Percentiles rank a stretch among this genome's conserved stretches.
These are phyloP conservation scores for Peromyscus aztecus DNA, from an alignment of 2,797 vertebrate genomes.

Conservation along the genomic window DNA sequence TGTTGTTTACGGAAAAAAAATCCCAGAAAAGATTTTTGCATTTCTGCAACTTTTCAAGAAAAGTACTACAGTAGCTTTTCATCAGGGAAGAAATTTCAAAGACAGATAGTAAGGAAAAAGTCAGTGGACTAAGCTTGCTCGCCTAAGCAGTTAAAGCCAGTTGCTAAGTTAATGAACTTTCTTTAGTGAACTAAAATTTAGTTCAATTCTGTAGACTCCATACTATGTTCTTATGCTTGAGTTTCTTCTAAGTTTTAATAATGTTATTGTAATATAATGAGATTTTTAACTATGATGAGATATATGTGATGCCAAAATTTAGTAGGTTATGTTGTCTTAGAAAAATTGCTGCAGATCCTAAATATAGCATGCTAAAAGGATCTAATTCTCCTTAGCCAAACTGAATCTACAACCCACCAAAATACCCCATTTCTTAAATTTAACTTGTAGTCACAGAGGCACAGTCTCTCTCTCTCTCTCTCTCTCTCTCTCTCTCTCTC, in stretches of 20 bases:
- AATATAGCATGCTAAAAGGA: slow-evolving; percentile 69
- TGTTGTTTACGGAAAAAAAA: slow-evolving; percentile 12
- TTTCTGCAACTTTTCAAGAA: slow-evolving; percentile 67
- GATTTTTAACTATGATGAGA: not conserved
- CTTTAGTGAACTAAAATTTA: slow-evolving; percentile 62
- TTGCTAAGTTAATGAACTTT: slow-evolving; percentile 55
- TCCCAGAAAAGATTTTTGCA: slow-evolving; percentile 59
- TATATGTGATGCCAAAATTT: not conserved
- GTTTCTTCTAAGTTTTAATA: slow-evolving; percentile 36
- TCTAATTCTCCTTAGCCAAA: slow-evolving; percentile 77
- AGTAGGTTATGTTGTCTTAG: slow-evolving; percentile 39
- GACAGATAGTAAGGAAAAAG: slow-evolving; percentile 43
- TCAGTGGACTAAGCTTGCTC: slow-evolving; percentile 46
- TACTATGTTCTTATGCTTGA: slow-evolving; percentile 66
- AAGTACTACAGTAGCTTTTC: slow-evolving; percentile 44
- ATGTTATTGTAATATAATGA: not conserved
- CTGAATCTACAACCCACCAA: slow-evolving; percentile 63
- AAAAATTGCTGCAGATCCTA: slow-evolving; percentile 76
- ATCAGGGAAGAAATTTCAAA: slow-evolving; percentile 53
- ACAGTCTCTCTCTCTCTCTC: slow-evolving; percentile 2
- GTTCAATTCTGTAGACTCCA: slow-evolving; percentile 70
- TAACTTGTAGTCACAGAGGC: slow-evolving; percentile 79
- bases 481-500: not conserved
- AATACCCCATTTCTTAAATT: slow-evolving; percentile 81
- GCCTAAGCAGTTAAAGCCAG: slow-evolving; percentile 50